Base-by-base conservation (phyloP, 2,888 invertebrate genomes). In the Diplazon laetatorius region DNA sequence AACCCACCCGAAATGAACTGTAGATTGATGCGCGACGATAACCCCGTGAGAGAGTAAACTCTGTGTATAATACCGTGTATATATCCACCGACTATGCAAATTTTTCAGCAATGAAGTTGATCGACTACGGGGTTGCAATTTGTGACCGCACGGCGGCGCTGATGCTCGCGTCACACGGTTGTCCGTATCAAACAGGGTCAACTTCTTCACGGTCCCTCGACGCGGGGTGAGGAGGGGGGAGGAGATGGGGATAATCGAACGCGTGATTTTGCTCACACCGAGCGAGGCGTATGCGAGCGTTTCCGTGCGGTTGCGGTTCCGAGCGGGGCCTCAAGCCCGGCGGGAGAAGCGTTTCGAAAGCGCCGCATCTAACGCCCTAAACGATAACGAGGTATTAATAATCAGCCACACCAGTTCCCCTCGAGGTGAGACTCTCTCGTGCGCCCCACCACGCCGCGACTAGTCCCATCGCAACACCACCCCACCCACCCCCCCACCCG, bases 331-430 rank as follows among this genome's bases (percentile, higher is more conserved):
- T 25, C 55, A 30, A n/a, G 22, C 30, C 25, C 18, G 44, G n/a
- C 44, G 16, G n/a, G 55, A 55, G 71, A 42, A 42, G 46, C 50
- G 62, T 44, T n/a, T 65, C 68, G 52, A 52, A 55, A 60, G 69
- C 46, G 59, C 60, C 35, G 48, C 52, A 48, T 78, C 71, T 76
- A 78, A 78, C 76, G 71, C 79, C 77, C 74, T 80, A 81, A 82
- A 82, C 86, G 88, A 86, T 89, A 89, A 89, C 88, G 86, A 89
- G 89, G 86, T 86, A 88, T 87, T 88, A 87, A 89, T 87, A 88
- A 89, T 89, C 87, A 80, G 73, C 60, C 55, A 59, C 66, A 74
- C 72, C 68, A 66, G 71, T 78, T 78, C 70, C 66, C 80, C 82
- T 69, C 76, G 75, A 77, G 57, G 69, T 63, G 60, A 69, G 52